Evolutionary conservation across 2,888 invertebrate species (phyloP).

Genomic region (Leptinotarsa peninsularis): DNA sequence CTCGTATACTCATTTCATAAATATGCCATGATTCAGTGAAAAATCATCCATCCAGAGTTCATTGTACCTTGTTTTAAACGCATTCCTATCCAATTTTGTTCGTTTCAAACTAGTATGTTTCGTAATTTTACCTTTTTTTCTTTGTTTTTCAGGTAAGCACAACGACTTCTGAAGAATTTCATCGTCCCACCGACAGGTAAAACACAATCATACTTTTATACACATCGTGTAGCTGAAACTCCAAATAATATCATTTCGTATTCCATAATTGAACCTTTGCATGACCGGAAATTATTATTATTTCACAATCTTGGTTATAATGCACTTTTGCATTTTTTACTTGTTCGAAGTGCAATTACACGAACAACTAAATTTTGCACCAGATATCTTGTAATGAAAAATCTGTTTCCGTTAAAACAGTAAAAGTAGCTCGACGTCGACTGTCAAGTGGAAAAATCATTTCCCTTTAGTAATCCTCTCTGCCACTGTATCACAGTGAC

Average conservation of each 20-base stretch:
- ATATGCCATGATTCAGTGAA: too few relatives aligned
- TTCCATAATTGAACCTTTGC: conserved; percentile 18
- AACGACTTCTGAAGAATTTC: neutral
- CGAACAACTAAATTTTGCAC: neutral
- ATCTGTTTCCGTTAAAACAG: neutral
- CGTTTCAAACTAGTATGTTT: neutral
- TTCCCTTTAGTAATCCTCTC: too few relatives aligned
- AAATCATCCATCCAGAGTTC: too few relatives aligned
- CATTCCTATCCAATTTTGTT: neutral
- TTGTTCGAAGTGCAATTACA: neutral
- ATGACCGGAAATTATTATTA: conserved; percentile 14
- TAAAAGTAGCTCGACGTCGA: too few relatives aligned
- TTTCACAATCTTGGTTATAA: neutral
- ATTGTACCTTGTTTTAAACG: too few relatives aligned
- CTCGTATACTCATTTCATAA: too few relatives aligned
- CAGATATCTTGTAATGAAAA: neutral
- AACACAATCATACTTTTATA: neutral
- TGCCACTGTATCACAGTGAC: too few relatives aligned
- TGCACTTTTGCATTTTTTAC: conserved; percentile 1
- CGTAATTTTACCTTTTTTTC: neutral
- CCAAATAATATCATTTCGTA: neutral
- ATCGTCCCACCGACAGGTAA: neutral
- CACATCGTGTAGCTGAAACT: neutral
- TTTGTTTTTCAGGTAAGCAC: conserved; percentile 14
- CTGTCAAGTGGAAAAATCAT: too few relatives aligned